Percentiles rank a stretch among this genome's conserved stretches.
Evolutionary conservation across 2,113 vertebrate genomes (phyloP).

Genomic region (Chaetura pelagica): DNA sequence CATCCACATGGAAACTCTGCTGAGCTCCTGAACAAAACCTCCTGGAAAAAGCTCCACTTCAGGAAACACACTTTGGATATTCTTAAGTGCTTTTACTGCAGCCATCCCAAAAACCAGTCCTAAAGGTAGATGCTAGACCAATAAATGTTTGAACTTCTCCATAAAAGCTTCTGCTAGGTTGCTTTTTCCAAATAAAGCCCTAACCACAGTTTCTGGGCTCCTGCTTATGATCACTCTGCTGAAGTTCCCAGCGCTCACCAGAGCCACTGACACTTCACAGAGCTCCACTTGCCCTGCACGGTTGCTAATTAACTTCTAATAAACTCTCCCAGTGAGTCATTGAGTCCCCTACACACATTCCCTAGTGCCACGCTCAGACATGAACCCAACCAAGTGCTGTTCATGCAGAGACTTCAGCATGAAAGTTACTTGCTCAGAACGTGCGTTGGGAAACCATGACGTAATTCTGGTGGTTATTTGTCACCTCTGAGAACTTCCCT

Average conservation of each 20-base stretch:
- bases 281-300: neutral
- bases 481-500: neutral
- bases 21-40: neutral
- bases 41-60: neutral
- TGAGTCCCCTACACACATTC: neutral
- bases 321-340: neutral
- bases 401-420: neutral
- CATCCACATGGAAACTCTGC: neutral
- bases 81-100: neutral
- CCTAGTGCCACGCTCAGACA: neutral
- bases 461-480: neutral
- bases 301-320: neutral
- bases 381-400: accelerated
- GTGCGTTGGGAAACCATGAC: neutral
- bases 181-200: slow-evolving; percentile 44
- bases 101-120: neutral
- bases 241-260: neutral
- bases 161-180: neutral
- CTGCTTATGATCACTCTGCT: neutral
- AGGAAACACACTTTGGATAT: neutral
- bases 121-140: neutral
- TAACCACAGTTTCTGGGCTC: neutral
- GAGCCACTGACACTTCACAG: neutral
- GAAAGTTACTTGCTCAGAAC: neutral
- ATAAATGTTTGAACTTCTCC: neutral